Percentiles rank a stretch among this genome's conserved stretches.
These are phyloP conservation scores for Holocentrus rufus DNA, from an alignment of 2,797 vertebrate species.

Conservation along the genomic window DNA sequence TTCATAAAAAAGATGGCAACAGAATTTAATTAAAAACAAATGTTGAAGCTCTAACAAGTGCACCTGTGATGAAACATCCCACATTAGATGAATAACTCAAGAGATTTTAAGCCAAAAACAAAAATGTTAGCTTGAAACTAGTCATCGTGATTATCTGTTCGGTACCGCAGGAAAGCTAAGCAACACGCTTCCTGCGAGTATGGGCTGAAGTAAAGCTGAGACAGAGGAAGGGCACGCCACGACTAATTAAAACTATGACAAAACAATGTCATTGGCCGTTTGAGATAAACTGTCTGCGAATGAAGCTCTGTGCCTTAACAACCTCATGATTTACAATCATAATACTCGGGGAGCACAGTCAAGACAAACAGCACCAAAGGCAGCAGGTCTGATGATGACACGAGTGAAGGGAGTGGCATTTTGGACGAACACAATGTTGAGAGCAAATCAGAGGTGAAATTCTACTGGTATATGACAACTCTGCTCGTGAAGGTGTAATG, in stretches of 20 bases:
- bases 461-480: constrained; percentile 32
- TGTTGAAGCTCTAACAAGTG: not conserved
- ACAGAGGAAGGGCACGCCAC: constrained; percentile 21
- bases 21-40: not conserved
- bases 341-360: constrained; percentile 37
- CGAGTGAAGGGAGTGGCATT: constrained; percentile 25
- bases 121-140: constrained; percentile 32
- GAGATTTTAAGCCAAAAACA: not conserved
- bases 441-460: constrained; percentile 28
- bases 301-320: constrained; percentile 51
- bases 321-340: constrained; percentile 41
- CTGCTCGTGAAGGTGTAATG: constrained; percentile 38
- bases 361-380: constrained; percentile 44
- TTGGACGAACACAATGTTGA: constrained; percentile 25
- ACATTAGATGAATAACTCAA: constrained; percentile 13
- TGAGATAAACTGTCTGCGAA: constrained; percentile 35
- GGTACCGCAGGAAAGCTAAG: constrained; percentile 32
- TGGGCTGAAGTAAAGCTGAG: constrained; percentile 37
- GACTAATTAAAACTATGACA: constrained; percentile 13
- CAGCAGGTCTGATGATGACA: constrained; percentile 34
- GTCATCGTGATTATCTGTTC: constrained; percentile 26
- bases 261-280: constrained; percentile 32
- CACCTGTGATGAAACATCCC: not conserved
- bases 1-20: not conserved
- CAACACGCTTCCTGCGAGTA: constrained; percentile 10